Evolutionary conservation across 2,797 vertebrate species (phyloP).

Genomic region (Choloepus didactylus): DNA sequence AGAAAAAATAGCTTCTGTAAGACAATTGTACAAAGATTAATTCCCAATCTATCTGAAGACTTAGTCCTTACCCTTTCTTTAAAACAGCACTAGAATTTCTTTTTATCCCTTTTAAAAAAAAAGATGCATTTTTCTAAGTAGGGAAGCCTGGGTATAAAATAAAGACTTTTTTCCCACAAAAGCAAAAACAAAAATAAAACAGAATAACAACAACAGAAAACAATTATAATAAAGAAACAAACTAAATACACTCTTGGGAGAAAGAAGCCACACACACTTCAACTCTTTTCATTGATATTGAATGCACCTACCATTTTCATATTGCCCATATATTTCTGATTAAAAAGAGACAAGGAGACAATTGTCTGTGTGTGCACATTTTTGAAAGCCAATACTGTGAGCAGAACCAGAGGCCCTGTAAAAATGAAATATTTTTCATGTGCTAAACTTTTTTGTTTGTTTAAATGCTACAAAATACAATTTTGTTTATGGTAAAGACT

Average conservation of each 20-base stretch:
- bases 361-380: background rate
- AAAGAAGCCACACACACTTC: background rate
- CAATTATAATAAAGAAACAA: background rate
- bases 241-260: background rate
- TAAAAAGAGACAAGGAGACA: background rate
- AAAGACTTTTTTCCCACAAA: background rate
- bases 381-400: background rate
- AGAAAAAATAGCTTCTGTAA: conserved; percentile 68
- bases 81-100: conserved; percentile 33
- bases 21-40: conserved; percentile 76
- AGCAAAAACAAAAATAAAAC: conserved; percentile 48
- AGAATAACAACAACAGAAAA: background rate
- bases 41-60: conserved; percentile 49
- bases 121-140: conserved; percentile 8
- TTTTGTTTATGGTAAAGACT: background rate
- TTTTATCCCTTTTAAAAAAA: background rate
- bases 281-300: background rate
- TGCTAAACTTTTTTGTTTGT: background rate
- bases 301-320: background rate
- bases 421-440: conserved; percentile 30
- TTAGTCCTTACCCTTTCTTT: conserved; percentile 14
- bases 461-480: conserved; percentile 26
- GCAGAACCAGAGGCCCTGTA: background rate
- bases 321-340: background rate
- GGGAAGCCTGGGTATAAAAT: background rate